Conservation (phyloP, 2,888 invertebrate genomes). For the Choreutis nemorana region DNA sequence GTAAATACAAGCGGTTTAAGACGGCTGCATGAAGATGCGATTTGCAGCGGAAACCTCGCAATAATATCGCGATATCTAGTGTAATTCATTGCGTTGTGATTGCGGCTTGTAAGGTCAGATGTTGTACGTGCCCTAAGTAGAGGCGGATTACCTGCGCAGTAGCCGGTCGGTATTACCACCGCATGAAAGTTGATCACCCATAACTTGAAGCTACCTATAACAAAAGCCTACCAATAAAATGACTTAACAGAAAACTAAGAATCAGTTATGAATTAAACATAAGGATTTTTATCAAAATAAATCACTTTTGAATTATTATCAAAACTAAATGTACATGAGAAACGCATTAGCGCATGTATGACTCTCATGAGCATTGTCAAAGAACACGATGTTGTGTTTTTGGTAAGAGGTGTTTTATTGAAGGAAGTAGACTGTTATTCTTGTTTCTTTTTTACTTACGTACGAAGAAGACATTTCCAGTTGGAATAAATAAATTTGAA, state of each 20-base stretch:
- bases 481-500: no score
- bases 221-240: no score
- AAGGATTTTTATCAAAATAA: no score
- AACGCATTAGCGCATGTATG: constrained; percentile 40
- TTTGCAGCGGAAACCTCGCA: constrained; percentile 27
- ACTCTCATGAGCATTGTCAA: no score
- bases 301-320: constrained; percentile 36
- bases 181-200: no score
- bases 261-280: no score
- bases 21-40: constrained; percentile 24
- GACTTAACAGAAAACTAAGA: no score
- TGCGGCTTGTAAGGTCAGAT: constrained; percentile 28
- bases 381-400: constrained; percentile 14
- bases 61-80: constrained; percentile 20
- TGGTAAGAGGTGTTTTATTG: neutral
- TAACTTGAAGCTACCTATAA: no score
- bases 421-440: neutral
- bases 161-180: neutral
- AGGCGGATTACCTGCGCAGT: neutral
- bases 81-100: constrained; percentile 29
- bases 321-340: constrained; percentile 37
- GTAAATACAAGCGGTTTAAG: constrained; percentile 42
- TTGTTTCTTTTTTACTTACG: no score
- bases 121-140: constrained; percentile 15
- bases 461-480: no score